Evolutionary conservation across 2,113 vertebrate genomes (phyloP).

Genomic region (Rhegmatorhina hoffmannsi): DNA sequence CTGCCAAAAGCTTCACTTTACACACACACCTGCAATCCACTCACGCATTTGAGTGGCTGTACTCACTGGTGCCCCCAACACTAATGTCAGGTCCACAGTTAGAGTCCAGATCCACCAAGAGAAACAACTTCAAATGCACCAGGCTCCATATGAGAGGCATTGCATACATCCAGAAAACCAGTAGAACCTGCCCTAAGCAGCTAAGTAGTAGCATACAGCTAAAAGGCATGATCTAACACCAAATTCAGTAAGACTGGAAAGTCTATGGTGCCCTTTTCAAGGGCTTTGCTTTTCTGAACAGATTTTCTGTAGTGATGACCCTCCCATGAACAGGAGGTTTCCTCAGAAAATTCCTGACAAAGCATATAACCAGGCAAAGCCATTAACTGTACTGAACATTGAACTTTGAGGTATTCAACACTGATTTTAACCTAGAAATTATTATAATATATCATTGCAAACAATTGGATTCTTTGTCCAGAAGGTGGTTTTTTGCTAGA

Average conservation of each 20-base stretch:
- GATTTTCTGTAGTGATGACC: background rate
- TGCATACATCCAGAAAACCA: background rate
- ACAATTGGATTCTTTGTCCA: background rate
- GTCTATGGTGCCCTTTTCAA: background rate
- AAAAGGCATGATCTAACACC: background rate
- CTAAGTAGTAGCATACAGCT: background rate
- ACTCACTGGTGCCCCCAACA: background rate
- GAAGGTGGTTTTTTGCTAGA: background rate
- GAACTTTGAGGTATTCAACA: background rate
- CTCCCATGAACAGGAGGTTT: background rate
- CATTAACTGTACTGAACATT: background rate
- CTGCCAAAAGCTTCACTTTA: background rate
- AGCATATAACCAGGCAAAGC: background rate
- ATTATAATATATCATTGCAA: background rate
- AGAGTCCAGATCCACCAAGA: background rate
- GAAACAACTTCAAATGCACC: background rate
- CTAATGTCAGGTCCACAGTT: fast-evolving
- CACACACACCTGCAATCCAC: background rate
- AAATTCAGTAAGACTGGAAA: background rate
- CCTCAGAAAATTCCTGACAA: background rate
- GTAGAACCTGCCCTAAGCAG: background rate
- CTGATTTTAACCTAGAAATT: background rate
- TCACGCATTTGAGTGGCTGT: background rate
- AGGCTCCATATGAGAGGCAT: background rate
- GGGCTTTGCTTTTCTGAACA: background rate